These are phyloP conservation scores for Taeniopygia guttata DNA, from an alignment of 2,797 vertebrate species.

Conservation along the genomic window DNA sequence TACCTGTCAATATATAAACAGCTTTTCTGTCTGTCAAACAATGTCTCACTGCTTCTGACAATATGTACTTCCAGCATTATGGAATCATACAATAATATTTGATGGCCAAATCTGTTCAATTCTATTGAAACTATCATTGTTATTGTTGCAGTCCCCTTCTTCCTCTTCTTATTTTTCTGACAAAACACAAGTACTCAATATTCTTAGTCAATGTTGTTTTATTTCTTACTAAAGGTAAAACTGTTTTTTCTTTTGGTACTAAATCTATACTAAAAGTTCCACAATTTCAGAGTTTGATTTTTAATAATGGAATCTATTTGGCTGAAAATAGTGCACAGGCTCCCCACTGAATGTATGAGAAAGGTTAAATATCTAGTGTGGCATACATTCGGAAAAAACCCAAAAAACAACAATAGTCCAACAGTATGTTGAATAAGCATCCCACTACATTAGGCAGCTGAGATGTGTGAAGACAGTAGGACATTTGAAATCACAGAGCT, in stretches of 20 bases:
- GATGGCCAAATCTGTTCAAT: not conserved
- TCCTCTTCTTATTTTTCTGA: not conserved
- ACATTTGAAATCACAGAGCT: not conserved
- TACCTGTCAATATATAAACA: not conserved
- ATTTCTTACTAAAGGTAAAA: not conserved
- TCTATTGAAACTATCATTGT: not conserved
- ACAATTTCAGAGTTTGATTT: not conserved
- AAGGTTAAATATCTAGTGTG: not conserved
- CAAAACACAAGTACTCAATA: not conserved
- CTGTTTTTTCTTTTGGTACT: not conserved
- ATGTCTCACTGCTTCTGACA: not conserved
- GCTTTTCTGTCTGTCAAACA: not conserved
- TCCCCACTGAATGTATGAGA: not conserved
- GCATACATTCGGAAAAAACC: fast-evolving
- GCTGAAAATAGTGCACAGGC: not conserved
- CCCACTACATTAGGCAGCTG: not conserved
- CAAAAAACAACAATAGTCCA: not conserved
- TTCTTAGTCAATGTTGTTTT: not conserved
- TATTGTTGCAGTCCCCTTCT: not conserved
- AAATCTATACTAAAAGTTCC: not conserved
- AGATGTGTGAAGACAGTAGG: not conserved
- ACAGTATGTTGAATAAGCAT: not conserved
- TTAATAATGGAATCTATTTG: not conserved
- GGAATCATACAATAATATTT: not conserved
- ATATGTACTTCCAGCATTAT: not conserved